A percentile compares a stretch with the other conserved stretches of the same genome.
Conservation (phyloP, 2,888 invertebrate genomes). For the Neoscelio sp. region DNA sequence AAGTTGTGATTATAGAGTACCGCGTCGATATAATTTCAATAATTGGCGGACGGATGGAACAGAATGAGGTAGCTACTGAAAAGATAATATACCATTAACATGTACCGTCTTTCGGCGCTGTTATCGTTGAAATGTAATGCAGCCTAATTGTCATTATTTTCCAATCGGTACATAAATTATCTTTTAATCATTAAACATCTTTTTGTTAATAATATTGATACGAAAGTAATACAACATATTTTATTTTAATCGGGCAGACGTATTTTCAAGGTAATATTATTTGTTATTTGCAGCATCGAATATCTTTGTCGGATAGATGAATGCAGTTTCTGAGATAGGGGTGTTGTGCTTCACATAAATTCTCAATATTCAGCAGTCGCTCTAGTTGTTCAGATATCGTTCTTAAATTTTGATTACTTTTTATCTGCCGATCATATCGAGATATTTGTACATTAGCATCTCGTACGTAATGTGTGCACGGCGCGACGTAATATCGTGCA, state of each 20-base stretch:
- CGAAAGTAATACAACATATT: too few species aligned
- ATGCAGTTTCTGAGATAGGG: constrained; percentile 7
- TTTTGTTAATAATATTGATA: constrained; percentile 3
- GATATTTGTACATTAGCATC: constrained; percentile 60
- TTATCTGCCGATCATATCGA: constrained; percentile 55
- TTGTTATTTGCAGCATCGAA: background rate
- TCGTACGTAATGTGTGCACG: constrained; percentile 35
- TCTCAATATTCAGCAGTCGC: constrained; percentile 12
- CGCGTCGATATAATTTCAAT: constrained; percentile 65
- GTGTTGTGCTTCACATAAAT: constrained; percentile 19
- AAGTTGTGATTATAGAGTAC: constrained; percentile 63
- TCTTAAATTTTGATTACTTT: constrained; percentile 52
- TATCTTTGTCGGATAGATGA: background rate
- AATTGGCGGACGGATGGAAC: constrained; percentile 60
- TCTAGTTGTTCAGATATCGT: constrained; percentile 34
- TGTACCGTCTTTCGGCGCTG: constrained; percentile 56
- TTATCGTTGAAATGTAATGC: constrained; percentile 58
- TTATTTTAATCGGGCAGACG: too few species aligned
- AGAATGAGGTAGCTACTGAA: constrained; percentile 65
- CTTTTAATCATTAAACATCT: constrained; percentile 21
- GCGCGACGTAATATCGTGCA: constrained; percentile 57
- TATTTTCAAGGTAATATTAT: background rate
- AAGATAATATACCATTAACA: constrained; percentile 67
- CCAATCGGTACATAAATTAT: constrained; percentile 49
- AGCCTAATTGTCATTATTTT: constrained; percentile 63